A percentile compares a stretch with the other conserved stretches of the same genome.
These are phyloP conservation scores for Elegia similella DNA, from an alignment of 2,888 invertebrate genomes.

Conservation along the genomic window DNA sequence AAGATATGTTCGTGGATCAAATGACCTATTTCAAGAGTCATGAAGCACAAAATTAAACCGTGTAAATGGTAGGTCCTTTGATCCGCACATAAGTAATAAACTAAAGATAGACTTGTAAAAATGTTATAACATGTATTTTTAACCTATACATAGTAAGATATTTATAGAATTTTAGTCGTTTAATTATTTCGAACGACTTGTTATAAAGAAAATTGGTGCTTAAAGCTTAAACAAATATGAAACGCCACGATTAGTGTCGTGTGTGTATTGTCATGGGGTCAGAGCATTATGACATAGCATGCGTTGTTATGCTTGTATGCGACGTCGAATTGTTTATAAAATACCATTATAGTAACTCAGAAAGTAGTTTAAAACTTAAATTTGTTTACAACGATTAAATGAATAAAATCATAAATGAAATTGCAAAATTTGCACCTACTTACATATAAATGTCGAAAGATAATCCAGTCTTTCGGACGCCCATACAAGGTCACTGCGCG, in stretches of 20 bases:
- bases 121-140: slow-evolving; percentile 82
- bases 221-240: slow-evolving; percentile 78
- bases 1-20: slow-evolving; percentile 45
- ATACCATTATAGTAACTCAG: background rate
- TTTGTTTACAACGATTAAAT: too few relatives aligned
- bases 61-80: slow-evolving; percentile 46
- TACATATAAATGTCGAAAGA: slow-evolving; percentile 16
- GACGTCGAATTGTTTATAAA: slow-evolving; percentile 47
- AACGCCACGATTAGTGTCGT: slow-evolving; percentile 57
- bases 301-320: slow-evolving; percentile 74
- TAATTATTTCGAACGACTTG: slow-evolving; percentile 82
- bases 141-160: slow-evolving; percentile 82
- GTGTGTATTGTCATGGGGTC: slow-evolving; percentile 75
- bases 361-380: background rate
- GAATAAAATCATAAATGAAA: too few relatives aligned
- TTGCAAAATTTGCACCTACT: background rate
- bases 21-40: slow-evolving; percentile 42
- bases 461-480: slow-evolving; percentile 29
- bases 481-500: slow-evolving; percentile 37
- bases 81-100: slow-evolving; percentile 48
- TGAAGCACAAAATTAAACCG: slow-evolving; percentile 22
- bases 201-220: slow-evolving; percentile 82
- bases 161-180: slow-evolving; percentile 82
- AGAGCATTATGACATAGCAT: slow-evolving; percentile 79
- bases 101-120: slow-evolving; percentile 80